Conservation (phyloP, 2,113 vertebrate species). For the Campylomormyrus numenius region DNA sequence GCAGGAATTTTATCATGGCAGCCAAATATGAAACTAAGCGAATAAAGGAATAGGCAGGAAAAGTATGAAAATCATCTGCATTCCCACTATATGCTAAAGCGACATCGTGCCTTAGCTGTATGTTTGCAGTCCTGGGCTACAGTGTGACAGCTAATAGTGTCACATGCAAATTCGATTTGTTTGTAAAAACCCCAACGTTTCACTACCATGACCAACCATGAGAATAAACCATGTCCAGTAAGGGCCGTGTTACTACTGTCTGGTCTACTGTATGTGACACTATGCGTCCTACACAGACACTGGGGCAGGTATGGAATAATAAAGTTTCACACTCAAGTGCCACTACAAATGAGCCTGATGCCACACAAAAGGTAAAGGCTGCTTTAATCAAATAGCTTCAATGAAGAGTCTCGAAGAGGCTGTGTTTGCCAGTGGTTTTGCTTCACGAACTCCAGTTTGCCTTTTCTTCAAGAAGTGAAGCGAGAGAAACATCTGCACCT, state of each 20-base stretch:
- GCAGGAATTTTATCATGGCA: neutral
- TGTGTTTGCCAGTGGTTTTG: slow-evolving; percentile 31
- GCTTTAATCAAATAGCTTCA: slow-evolving; percentile 31
- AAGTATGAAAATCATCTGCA: too few species aligned
- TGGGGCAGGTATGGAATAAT: slow-evolving; percentile 24
- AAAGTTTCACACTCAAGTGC: slow-evolving; percentile 24
- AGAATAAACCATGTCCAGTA: neutral
- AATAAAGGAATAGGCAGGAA: neutral
- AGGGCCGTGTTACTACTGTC: neutral
- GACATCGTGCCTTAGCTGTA: too few species aligned
- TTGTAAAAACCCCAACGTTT: neutral
- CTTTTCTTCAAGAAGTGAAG: slow-evolving; percentile 14
- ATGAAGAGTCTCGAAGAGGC: slow-evolving; percentile 24
- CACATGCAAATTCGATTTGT: neutral
- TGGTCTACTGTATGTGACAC: neutral
- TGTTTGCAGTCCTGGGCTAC: slow-evolving; percentile 39
- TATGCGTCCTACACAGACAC: neutral
- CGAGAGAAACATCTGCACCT: slow-evolving; percentile 16
- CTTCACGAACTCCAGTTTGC: slow-evolving; percentile 35
- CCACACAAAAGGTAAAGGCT: slow-evolving; percentile 27
- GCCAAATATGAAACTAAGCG: neutral
- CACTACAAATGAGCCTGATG: slow-evolving; percentile 20
- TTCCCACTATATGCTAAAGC: neutral
- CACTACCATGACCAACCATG: neutral
- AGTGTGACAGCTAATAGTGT: slow-evolving; percentile 9